phyloP scores from a whole-genome alignment of 1,140 invertebrate genomes.

The Coelopa frigida region DNA sequence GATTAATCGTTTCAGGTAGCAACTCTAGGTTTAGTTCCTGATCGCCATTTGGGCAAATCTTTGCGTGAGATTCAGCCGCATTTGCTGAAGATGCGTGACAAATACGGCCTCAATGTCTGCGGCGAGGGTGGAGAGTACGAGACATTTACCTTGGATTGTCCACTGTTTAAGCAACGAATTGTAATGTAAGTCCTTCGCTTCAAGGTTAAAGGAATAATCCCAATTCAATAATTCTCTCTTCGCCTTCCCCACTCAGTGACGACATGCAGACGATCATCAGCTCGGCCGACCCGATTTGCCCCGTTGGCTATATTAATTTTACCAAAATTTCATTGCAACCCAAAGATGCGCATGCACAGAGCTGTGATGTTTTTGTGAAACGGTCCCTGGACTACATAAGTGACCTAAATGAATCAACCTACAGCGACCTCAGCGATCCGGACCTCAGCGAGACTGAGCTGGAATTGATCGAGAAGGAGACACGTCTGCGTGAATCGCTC shows the following conservation, averaged over 20 bases:
- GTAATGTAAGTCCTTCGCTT: slow-evolving; percentile 66
- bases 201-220: not conserved
- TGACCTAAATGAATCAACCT: slow-evolving; percentile 54
- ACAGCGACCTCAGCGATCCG: slow-evolving; percentile 54
- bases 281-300: slow-evolving; percentile 84
- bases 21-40: slow-evolving; percentile 77
- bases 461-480: slow-evolving; percentile 51
- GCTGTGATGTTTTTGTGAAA: slow-evolving; percentile 45
- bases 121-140: slow-evolving; percentile 99
- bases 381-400: slow-evolving; percentile 52
- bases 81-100: slow-evolving; percentile 79
- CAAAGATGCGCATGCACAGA: slow-evolving; percentile 42
- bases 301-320: slow-evolving; percentile 87
- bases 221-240: slow-evolving; percentile 4
- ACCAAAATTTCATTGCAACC: slow-evolving; percentile 69
- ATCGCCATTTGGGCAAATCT: slow-evolving; percentile 80
- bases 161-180: slow-evolving; percentile 85
- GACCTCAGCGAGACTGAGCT: slow-evolving; percentile 53
- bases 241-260: slow-evolving; percentile 54
- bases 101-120: slow-evolving; percentile 95
- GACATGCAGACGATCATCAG: slow-evolving; percentile 82
- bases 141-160: slow-evolving; percentile 95
- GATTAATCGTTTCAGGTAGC: slow-evolving; percentile 54
- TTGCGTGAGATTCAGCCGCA: slow-evolving; percentile 79
- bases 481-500: slow-evolving; percentile 33